Evolutionary conservation across 1,140 invertebrate species (phyloP), one percentile per base, ranked within the genome.

Genomic region (Solen grandis): DNA sequence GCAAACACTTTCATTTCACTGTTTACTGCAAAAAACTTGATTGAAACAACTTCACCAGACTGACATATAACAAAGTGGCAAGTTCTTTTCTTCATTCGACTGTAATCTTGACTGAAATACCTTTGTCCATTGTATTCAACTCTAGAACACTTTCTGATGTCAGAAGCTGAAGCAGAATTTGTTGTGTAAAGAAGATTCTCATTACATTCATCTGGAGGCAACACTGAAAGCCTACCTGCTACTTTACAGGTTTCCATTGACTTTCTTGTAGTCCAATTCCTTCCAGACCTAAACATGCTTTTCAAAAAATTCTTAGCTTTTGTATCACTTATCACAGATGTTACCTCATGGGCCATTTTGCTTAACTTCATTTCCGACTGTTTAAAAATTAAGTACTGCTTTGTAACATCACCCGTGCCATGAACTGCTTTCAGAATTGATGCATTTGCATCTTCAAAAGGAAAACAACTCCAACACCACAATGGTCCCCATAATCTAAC

Each of bases 381-480:
- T 46, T 46, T 46, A 46, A 46, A 46, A 19, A 10, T 46, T 10
- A 46, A 10, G 41, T 46, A 46, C 25, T 59, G 55, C 55, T 59
- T 59, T 13, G 55, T 59, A 13, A 59, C 55, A 59, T 59, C 55
- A 59, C 19, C 55, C 10, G 55, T 59, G 10, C 55, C 55, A 59
- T 59, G 27, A 59, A 59, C 55, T 59, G 55, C 55, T 59, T 22
- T 59, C 10, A 59, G 55, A 59, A 59, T 59, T 10, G 55, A 10
- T 59, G 55, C 55, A 59, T 59, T 59, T 59, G 55, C 55, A 59
- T 59, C 55, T 22, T 59, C 55, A 59, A 59, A 59, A 22, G 55
- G 62, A 33, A 65, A 65, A 22, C 62, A 65, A 65, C 62, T 65
- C 62, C 62, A 65, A 31, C 25, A 29, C 62, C 62, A 65, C 22